phyloP scores from a whole-genome alignment of 2,797 vertebrate genomes.

The Trichosurus vulpecula region DNA sequence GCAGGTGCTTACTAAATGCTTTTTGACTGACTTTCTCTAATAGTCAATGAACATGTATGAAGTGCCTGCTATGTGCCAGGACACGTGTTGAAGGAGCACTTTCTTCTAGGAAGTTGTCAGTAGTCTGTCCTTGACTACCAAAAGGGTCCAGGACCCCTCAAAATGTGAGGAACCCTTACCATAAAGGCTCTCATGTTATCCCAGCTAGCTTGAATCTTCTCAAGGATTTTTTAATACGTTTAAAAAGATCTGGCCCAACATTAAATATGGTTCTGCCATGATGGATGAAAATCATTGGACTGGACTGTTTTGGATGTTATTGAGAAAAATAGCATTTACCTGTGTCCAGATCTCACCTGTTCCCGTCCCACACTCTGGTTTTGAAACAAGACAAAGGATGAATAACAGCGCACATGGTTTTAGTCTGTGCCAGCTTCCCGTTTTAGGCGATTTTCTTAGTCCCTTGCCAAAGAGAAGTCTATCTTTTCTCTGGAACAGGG shows the following conservation, averaged over 20 bases:
- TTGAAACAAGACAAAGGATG: conserved; percentile 32
- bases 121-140: background rate
- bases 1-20: background rate
- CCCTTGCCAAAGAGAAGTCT: conserved; percentile 33
- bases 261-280: background rate
- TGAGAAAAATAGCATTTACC: conserved; percentile 36
- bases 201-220: background rate
- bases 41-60: background rate
- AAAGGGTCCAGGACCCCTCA: too few species aligned
- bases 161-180: background rate
- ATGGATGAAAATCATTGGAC: background rate
- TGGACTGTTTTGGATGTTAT: background rate
- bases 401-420: conserved; percentile 29
- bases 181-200: background rate
- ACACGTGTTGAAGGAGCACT: background rate
- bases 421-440: conserved; percentile 32
- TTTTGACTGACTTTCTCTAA: background rate
- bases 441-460: conserved; percentile 50
- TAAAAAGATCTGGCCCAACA: accelerated
- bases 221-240: background rate
- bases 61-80: background rate
- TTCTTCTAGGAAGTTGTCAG: background rate
- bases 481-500: background rate
- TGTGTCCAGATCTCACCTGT: conserved; percentile 33
- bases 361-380: conserved; percentile 28